These are phyloP conservation scores for Sciurus vulgaris DNA, from an alignment of 2,797 vertebrate species.

Conservation along the genomic window DNA sequence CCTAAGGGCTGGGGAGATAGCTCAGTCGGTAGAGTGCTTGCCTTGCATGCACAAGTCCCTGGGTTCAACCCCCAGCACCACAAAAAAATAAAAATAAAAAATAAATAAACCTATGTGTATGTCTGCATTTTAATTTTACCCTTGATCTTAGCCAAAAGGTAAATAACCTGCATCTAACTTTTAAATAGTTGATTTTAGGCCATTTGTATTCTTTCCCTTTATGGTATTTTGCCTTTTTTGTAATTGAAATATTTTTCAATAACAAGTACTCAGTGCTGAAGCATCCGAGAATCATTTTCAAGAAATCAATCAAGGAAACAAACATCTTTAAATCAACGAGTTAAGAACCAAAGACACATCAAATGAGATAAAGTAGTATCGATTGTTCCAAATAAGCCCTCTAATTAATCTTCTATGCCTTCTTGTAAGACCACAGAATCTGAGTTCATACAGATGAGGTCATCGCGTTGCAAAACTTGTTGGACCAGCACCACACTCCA, in stretches of 20 bases:
- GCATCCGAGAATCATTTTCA: slow-evolving; percentile 83
- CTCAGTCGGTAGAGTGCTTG: too few species aligned
- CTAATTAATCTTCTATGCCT: slow-evolving; percentile 83
- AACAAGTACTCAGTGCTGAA: slow-evolving; percentile 72
- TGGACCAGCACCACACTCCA: slow-evolving; percentile 81
- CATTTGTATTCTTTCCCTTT: slow-evolving; percentile 38
- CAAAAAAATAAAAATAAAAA: too few species aligned
- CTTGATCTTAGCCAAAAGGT: background rate
- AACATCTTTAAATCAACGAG: slow-evolving; percentile 86
- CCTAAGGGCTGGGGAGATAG: too few species aligned
- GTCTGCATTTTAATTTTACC: background rate
- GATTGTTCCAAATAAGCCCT: slow-evolving; percentile 84
- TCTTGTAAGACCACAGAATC: slow-evolving; percentile 79
- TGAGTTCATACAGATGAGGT: slow-evolving; percentile 89
- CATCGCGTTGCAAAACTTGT: slow-evolving; percentile 88
- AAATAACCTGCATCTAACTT: background rate
- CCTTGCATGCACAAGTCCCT: too few species aligned
- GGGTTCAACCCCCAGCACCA: too few species aligned
- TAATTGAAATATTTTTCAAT: slow-evolving; percentile 38
- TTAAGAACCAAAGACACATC: slow-evolving; percentile 84
- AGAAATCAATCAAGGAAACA: slow-evolving; percentile 83
- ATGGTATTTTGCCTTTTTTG: background rate
- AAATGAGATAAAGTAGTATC: slow-evolving; percentile 86
- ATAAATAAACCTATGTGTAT: background rate
- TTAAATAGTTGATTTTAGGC: slow-evolving; percentile 2